These are phyloP conservation scores for Clepsis dumicolana DNA, from an alignment of 2,888 invertebrate species.

Conservation along the genomic window DNA sequence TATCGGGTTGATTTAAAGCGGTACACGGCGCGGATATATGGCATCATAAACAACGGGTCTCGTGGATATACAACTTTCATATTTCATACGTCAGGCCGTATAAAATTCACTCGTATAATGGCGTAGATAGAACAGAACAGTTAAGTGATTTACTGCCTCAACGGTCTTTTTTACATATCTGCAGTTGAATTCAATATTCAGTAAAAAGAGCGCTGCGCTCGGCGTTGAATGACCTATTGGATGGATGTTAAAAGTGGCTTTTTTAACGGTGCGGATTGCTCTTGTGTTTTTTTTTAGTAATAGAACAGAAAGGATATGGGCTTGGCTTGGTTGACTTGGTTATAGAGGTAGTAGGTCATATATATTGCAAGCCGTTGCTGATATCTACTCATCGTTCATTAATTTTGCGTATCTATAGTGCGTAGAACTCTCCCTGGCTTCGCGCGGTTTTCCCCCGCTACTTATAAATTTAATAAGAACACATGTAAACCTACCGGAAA, in stretches of 20 bases:
- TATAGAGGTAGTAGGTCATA: no score
- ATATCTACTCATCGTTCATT: no score
- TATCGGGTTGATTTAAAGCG: conserved; percentile 71
- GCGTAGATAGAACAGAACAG: conserved; percentile 60
- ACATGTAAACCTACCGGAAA: no score
- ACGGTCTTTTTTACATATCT: conserved; percentile 75
- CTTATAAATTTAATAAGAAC: no score
- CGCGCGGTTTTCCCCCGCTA: no score
- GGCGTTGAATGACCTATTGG: conserved; percentile 43
- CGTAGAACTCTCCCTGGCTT: no score
- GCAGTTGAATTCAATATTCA: conserved; percentile 77
- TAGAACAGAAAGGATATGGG: neutral
- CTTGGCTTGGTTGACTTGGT: no score
- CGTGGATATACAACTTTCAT: conserved; percentile 73
- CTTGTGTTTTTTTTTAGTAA: neutral
- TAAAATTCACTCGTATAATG: conserved; percentile 67
- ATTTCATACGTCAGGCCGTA: conserved; percentile 78
- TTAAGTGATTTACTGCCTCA: conserved; percentile 80
- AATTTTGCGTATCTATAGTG: no score
- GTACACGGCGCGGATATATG: conserved; percentile 76
- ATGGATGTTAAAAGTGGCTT: conserved; percentile 26
- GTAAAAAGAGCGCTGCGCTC: conserved; percentile 61
- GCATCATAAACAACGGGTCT: conserved; percentile 46
- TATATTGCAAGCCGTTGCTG: no score
- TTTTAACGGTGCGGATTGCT: conserved; percentile 10